Evolutionary conservation across 2,797 vertebrate species (phyloP).

Genomic region (Tamandua tetradactyla): DNA sequence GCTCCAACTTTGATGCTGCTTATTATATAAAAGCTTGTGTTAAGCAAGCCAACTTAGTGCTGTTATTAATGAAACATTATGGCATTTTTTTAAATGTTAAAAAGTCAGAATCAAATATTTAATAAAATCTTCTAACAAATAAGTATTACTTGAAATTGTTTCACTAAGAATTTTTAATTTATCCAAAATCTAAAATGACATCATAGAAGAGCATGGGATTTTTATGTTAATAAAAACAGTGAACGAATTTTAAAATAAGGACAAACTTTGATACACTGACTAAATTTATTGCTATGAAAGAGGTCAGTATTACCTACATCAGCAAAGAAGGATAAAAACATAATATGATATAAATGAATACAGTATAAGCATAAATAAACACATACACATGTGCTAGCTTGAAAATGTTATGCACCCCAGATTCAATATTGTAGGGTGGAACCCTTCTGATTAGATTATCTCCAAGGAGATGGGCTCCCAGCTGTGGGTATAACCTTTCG

Average conservation of each 20-base stretch:
- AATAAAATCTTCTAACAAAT: background rate
- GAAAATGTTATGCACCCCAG: no score
- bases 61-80: background rate
- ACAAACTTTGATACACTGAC: background rate
- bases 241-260: background rate
- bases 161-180: conserved; percentile 10
- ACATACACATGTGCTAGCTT: background rate
- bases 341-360: background rate
- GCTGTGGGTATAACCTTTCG: no score
- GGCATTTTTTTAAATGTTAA: background rate
- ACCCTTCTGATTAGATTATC: no score
- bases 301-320: background rate
- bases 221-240: conserved; percentile 9
- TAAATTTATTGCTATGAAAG: background rate
- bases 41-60: background rate
- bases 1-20: background rate
- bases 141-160: background rate
- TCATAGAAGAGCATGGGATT: background rate
- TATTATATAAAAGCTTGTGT: background rate
- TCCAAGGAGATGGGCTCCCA: no score
- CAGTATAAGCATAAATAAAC: background rate
- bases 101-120: background rate
- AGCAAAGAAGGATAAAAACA: background rate
- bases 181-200: conserved; percentile 13
- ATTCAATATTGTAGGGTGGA: no score